A percentile compares a stretch with the other conserved stretches of the same genome.
Conservation (phyloP, 2,113 vertebrate species). For the Pristiophorus japonicus region DNA sequence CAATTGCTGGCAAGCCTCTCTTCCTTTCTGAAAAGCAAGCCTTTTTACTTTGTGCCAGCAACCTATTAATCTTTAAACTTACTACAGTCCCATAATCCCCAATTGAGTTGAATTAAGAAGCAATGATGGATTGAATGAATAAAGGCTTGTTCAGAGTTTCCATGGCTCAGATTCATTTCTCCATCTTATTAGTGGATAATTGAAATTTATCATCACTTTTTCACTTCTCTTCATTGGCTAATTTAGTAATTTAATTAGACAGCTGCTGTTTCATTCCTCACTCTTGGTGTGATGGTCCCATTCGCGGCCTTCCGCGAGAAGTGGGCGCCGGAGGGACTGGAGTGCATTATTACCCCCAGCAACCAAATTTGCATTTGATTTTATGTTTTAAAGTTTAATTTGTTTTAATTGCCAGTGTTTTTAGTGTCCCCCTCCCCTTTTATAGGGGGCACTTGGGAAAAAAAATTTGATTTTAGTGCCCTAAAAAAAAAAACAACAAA, state of each 20-base stretch:
- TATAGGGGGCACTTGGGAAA: no score
- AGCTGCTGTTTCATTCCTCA: not conserved
- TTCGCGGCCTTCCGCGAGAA: no score
- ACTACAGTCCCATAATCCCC: not conserved
- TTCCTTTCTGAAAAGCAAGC: not conserved
- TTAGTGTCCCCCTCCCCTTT: no score
- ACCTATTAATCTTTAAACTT: not conserved
- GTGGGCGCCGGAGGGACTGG: no score
- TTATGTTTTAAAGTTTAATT: no score
- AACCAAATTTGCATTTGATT: no score
- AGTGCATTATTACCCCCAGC: no score
- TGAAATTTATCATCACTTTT: not conserved
- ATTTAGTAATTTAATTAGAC: not conserved
- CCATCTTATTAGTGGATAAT: not conserved
- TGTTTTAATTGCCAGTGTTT: no score
- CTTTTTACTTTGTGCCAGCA: not conserved
- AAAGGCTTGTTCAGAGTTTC: not conserved
- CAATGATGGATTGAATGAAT: not conserved
- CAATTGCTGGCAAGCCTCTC: not conserved
- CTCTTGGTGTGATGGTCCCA: not conserved
- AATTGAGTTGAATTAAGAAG: not conserved
- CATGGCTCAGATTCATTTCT: not conserved
- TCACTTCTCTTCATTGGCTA: not conserved
- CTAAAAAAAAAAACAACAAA: no score
- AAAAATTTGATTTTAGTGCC: no score